phyloP scores from a whole-genome alignment of 2,797 vertebrate species.

The Coreius guichenoti region DNA sequence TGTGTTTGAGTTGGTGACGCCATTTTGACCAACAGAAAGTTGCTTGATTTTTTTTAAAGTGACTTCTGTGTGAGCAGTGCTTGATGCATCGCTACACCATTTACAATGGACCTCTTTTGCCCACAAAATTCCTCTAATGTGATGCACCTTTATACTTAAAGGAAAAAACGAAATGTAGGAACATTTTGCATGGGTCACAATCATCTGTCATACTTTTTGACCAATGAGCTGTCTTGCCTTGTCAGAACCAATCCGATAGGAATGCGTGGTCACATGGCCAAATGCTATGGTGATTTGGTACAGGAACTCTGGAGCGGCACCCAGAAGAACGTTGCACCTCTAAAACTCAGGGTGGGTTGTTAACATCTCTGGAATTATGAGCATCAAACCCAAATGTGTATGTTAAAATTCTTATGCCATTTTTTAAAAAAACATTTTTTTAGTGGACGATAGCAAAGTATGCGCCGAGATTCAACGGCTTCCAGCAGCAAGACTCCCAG shows the following conservation, averaged over 20 bases:
- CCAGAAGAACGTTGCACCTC: slow-evolving; percentile 95
- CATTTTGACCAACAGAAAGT: background rate
- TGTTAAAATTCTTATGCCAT: background rate
- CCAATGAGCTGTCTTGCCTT: slow-evolving; percentile 46
- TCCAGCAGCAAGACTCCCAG: slow-evolving; percentile 98
- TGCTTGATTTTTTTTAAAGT: background rate
- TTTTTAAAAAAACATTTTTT: slow-evolving; percentile 12
- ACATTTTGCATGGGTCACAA: background rate
- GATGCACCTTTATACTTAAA: background rate
- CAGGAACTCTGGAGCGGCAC: slow-evolving; percentile 98
- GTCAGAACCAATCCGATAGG: slow-evolving; percentile 95
- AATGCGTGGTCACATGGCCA: slow-evolving; percentile 99
- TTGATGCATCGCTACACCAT: background rate
- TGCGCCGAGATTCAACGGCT: slow-evolving; percentile 96
- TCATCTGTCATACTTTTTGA: slow-evolving; percentile 12
- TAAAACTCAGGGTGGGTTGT: slow-evolving; percentile 91
- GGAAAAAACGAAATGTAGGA: background rate
- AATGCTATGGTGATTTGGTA: slow-evolving; percentile 98
- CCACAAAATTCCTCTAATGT: background rate
- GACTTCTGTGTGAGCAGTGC: background rate
- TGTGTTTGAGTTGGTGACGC: background rate
- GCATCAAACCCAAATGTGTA: background rate
- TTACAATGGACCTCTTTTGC: background rate
- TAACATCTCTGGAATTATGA: background rate
- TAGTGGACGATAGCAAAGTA: slow-evolving; percentile 99